phyloP scores from a whole-genome alignment of 1,140 invertebrate genomes.

The Cotesia chilonis region DNA sequence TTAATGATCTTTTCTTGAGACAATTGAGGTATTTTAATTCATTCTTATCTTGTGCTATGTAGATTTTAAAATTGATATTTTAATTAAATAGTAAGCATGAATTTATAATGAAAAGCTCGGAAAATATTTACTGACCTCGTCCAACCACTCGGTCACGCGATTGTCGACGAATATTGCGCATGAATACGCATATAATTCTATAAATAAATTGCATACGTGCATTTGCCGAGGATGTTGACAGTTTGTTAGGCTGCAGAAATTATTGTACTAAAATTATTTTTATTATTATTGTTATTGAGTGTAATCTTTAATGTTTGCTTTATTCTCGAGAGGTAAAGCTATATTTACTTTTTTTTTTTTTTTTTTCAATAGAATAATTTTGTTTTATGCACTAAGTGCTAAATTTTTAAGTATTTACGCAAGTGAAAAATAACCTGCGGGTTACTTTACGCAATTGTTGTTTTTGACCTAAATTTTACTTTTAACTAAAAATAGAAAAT shows the following conservation, averaged over 20 bases:
- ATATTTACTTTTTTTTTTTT: neutral
- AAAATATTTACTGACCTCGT: constrained; percentile 27
- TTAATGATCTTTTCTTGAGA: no score
- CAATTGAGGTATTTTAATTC: no score
- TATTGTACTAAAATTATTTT: neutral
- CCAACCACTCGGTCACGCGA: constrained; percentile 15
- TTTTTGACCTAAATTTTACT: neutral
- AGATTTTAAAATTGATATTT: no score
- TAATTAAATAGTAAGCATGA: neutral
- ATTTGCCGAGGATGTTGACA: constrained; percentile 7
- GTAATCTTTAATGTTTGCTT: neutral
- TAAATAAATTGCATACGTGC: constrained; percentile 5
- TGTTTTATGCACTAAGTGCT: no score
- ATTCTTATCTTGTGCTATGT: no score
- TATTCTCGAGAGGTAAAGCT: neutral
- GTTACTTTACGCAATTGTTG: neutral
- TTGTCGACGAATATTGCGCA: constrained; percentile 3
- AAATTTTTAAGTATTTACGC: no score
- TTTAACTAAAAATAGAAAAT: no score
- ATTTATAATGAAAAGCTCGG: neutral
- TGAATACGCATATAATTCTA: constrained; percentile 14
- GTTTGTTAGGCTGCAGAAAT: neutral
- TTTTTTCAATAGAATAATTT: no score
- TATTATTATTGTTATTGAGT: neutral
- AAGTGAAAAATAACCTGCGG: neutral